Conservation (phyloP, 2,113 vertebrate species). For the Ageneiosus marmoratus region DNA sequence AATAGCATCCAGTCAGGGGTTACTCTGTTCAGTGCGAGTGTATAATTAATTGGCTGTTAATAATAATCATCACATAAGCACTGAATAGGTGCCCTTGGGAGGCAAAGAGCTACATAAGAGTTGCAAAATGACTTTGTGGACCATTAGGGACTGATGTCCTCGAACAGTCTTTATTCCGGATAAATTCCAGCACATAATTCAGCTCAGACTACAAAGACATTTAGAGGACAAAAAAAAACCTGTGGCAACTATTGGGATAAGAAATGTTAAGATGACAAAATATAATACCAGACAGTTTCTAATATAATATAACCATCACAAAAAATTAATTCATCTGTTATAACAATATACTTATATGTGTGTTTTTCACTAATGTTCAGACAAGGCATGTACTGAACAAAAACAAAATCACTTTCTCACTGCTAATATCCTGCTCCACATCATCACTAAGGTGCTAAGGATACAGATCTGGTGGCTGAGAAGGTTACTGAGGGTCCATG, state of each 20-base stretch:
- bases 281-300: neutral
- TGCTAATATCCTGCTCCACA: neutral
- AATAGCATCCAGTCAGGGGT: slow-evolving; percentile 58
- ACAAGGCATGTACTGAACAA: neutral
- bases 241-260: neutral
- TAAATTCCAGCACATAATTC: slow-evolving; percentile 9
- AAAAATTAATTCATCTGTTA: too few species aligned
- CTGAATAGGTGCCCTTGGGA: slow-evolving; percentile 42
- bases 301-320: neutral
- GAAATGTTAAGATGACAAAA: neutral
- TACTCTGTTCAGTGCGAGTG: slow-evolving; percentile 64
- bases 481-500: neutral
- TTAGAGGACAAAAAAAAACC: neutral
- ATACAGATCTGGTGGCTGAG: neutral
- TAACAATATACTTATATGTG: neutral
- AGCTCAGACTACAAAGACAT: neutral
- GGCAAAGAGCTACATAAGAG: slow-evolving; percentile 23
- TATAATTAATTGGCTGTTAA: slow-evolving; percentile 66
- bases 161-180: too few species aligned
- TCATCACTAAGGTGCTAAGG: neutral
- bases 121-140: slow-evolving; percentile 45
- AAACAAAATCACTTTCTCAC: neutral
- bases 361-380: neutral
- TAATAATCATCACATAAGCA: slow-evolving; percentile 64
- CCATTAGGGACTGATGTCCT: slow-evolving; percentile 30